Evolutionary conservation across 1,140 invertebrate genomes (phyloP).

Genomic region (Uloborus diversus): DNA sequence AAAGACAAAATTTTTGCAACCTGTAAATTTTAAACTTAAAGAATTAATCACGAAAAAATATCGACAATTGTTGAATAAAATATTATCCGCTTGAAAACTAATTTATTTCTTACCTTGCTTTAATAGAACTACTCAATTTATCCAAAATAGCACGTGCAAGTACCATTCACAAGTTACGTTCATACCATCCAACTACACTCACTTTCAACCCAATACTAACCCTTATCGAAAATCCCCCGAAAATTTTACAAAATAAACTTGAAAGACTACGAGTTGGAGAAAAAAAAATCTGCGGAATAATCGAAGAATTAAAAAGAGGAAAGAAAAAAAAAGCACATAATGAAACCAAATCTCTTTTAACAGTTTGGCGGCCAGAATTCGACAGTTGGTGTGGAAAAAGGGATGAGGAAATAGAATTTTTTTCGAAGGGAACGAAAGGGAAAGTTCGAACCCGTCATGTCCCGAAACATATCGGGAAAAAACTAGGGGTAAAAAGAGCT

Average conservation of each 20-base stretch:
- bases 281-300: slow-evolving; percentile 12
- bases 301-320: neutral
- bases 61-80: too few species aligned
- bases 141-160: too few species aligned
- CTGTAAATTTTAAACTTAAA: too few species aligned
- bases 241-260: slow-evolving; percentile 53
- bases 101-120: too few species aligned
- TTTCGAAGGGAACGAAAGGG: neutral
- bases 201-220: slow-evolving; percentile 40
- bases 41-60: too few species aligned
- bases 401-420: slow-evolving; percentile 21
- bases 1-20: too few species aligned
- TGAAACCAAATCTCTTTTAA: slow-evolving; percentile 32
- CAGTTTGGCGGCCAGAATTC: slow-evolving; percentile 11
- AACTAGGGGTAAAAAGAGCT: slow-evolving; percentile 9
- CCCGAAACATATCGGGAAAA: slow-evolving; percentile 18
- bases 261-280: neutral
- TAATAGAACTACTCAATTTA: too few species aligned
- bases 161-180: too few species aligned
- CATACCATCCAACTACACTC: slow-evolving; percentile 34
- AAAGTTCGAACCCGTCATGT: slow-evolving; percentile 37
- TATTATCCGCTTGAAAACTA: too few species aligned
- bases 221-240: neutral
- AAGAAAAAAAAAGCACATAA: slow-evolving; percentile 35
- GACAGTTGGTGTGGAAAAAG: slow-evolving; percentile 42